Evolutionary conservation across 2,113 vertebrate genomes (phyloP).

Genomic region (Eublepharis macularius): DNA sequence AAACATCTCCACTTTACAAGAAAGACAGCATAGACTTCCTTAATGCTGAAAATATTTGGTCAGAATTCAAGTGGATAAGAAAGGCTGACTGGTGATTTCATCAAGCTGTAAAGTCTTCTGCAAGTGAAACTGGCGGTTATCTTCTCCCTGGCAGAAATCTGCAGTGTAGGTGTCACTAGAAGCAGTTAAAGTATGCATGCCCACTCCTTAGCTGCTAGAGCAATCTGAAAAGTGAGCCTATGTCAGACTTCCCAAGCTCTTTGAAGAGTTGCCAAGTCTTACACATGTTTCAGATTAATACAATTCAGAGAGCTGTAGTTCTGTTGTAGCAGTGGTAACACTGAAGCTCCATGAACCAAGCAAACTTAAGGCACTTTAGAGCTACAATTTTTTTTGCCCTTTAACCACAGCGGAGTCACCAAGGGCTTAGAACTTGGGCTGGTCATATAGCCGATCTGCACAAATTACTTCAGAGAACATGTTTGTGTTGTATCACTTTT

Average conservation of each 20-base stretch:
- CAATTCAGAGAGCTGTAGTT: slow-evolving; percentile 54
- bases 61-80: not conserved
- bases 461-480: not conserved
- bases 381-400: not conserved
- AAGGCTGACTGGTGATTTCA: not conserved
- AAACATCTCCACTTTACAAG: slow-evolving; percentile 4
- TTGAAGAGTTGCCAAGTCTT: slow-evolving; percentile 65
- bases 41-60: slow-evolving; percentile 2
- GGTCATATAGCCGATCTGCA: not conserved
- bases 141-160: slow-evolving; percentile 44
- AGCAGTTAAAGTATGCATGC: slow-evolving; percentile 34
- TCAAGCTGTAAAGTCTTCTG: not conserved
- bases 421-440: not conserved
- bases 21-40: not conserved
- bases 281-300: slow-evolving; percentile 66
- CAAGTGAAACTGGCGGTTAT: slow-evolving; percentile 2
- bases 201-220: slow-evolving; percentile 41
- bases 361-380: not conserved
- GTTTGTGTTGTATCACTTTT: not conserved
- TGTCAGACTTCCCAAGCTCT: slow-evolving; percentile 48
- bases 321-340: slow-evolving; percentile 60
- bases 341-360: slow-evolving; percentile 27
- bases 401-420: not conserved
- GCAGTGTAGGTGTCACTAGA: slow-evolving; percentile 57
- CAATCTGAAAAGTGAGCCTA: slow-evolving; percentile 57